Percentiles rank a stretch among this genome's conserved stretches.
Evolutionary conservation across 2,888 invertebrate species (phyloP).

Genomic region (Lapara coniferarum): DNA sequence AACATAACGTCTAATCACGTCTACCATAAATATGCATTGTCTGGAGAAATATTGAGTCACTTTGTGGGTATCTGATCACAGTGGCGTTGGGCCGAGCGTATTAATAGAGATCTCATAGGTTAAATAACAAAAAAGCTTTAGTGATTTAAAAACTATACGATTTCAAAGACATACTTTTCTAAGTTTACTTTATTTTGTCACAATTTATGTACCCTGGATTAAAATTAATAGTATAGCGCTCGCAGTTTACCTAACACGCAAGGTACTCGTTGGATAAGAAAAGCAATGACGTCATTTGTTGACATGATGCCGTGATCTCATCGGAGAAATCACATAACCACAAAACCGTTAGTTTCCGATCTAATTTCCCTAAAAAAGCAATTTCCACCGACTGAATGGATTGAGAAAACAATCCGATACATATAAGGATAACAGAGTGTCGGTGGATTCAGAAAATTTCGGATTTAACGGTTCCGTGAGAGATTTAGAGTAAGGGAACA

Average conservation of each 20-base stretch:
- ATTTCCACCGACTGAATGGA: constrained; percentile 45
- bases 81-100: too few relatives aligned
- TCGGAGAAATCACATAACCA: constrained; percentile 34
- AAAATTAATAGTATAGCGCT: not conserved
- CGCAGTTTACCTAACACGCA: not conserved
- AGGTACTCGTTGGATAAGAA: not conserved
- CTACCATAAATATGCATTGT: too few relatives aligned
- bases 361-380: constrained; percentile 62
- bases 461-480: constrained; percentile 36
- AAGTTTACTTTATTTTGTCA: too few relatives aligned
- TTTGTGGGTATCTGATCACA: too few relatives aligned
- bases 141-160: too few relatives aligned
- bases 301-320: constrained; percentile 50
- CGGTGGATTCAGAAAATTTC: constrained; percentile 50
- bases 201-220: too few relatives aligned
- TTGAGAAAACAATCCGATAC: constrained; percentile 54
- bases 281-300: not conserved
- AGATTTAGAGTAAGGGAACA: constrained; percentile 6
- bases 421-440: constrained; percentile 56
- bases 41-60: too few relatives aligned
- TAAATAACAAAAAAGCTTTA: too few relatives aligned
- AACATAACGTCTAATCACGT: too few relatives aligned
- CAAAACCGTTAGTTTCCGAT: constrained; percentile 53
- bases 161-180: not conserved
- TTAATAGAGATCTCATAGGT: too few relatives aligned